Conservation (phyloP, 2,888 invertebrate species). For the Capitulum mitella region DNA sequence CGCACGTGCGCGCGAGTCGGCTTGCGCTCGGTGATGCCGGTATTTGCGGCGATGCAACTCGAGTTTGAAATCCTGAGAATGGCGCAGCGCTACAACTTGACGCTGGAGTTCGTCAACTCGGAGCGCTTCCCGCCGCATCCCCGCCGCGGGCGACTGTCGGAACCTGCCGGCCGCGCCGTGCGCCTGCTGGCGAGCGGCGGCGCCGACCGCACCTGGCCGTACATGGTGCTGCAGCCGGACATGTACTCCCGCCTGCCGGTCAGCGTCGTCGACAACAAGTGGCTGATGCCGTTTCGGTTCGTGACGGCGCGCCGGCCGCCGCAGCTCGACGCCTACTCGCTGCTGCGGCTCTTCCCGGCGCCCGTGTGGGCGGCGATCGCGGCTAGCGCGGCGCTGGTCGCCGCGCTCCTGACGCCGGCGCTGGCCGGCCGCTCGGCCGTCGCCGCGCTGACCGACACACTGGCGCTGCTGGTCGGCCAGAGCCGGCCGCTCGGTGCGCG, state of each 20-base stretch:
- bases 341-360: not conserved
- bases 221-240: not conserved
- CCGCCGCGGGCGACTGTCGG: not conserved
- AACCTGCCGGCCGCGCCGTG: not conserved
- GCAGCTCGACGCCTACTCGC: not conserved
- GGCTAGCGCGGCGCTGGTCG: not conserved
- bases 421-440: not conserved
- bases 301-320: not conserved
- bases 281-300: not conserved
- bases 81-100: not conserved
- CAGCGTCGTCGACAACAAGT: not conserved
- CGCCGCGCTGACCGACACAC: not conserved
- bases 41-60: not conserved
- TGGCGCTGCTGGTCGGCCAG: constrained; percentile 11
- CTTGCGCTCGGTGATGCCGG: not conserved
- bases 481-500: not conserved
- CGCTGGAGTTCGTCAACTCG: not conserved
- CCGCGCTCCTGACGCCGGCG: not conserved
- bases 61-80: not conserved
- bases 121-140: not conserved
- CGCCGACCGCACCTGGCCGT: constrained; percentile 7
- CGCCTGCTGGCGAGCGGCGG: not conserved
- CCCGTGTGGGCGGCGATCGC: not conserved
- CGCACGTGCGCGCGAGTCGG: not conserved
- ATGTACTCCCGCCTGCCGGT: not conserved